phyloP scores from a whole-genome alignment of 2,888 invertebrate genomes.

The Smittia sp. region DNA sequence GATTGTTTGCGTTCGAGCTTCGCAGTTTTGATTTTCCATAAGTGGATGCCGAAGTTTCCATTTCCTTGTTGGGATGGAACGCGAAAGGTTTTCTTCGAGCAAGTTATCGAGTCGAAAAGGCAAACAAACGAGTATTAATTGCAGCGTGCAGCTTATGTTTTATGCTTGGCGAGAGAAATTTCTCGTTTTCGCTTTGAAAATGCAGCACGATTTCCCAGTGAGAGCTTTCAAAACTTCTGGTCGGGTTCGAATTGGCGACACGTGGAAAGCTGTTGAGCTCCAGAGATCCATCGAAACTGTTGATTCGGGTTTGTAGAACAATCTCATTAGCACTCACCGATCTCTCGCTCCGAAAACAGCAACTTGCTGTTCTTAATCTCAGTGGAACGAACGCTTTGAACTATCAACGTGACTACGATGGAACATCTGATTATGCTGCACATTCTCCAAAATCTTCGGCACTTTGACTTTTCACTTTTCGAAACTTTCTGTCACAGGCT shows the following conservation, averaged over 20 bases:
- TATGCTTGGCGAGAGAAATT: neutral
- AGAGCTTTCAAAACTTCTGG: neutral
- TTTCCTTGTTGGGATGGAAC: neutral
- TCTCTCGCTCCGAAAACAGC: constrained; percentile 32
- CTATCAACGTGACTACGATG: neutral
- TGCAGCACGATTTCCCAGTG: neutral
- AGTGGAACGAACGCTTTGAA: neutral
- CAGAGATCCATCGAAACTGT: neutral
- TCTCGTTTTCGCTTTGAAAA: neutral
- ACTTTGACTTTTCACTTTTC: neutral
- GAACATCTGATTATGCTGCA: constrained; percentile 18
- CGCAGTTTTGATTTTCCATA: constrained; percentile 7
- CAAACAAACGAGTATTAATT: constrained; percentile 7
- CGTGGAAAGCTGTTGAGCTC: neutral
- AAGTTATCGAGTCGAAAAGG: neutral
- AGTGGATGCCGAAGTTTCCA: neutral
- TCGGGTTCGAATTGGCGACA: neutral
- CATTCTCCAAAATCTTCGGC: neutral
- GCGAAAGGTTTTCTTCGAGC: neutral
- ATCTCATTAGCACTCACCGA: constrained; percentile 25
- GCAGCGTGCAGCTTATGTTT: neutral
- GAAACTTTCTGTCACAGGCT: neutral
- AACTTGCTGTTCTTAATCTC: constrained; percentile 28
- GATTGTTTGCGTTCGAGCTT: constrained; percentile 4
- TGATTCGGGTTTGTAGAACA: neutral